Percentiles rank a stretch among this genome's conserved stretches.
phyloP scores from a whole-genome alignment of 2,797 vertebrate genomes.

The Notolepis coatsorum region DNA sequence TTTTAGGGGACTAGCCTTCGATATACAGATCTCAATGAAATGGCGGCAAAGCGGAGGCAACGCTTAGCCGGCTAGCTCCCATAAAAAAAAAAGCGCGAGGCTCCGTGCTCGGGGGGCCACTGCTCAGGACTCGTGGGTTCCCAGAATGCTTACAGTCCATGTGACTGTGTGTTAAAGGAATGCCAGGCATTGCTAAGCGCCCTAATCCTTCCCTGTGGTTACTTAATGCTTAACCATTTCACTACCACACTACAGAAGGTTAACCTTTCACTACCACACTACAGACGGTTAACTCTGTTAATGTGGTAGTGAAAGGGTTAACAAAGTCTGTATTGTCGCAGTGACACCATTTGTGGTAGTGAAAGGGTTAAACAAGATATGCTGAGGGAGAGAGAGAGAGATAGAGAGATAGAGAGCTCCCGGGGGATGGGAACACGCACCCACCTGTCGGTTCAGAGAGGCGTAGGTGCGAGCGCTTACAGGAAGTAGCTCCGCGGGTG shows the following conservation, averaged over 20 bases:
- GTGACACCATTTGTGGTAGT: no score
- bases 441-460: no score
- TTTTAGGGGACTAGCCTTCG: no score
- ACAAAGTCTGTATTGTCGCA: no score
- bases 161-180: slow-evolving; percentile 73
- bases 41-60: no score
- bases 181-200: slow-evolving; percentile 66
- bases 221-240: slow-evolving; percentile 68
- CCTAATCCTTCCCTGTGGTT: slow-evolving; percentile 70
- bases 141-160: slow-evolving; percentile 71
- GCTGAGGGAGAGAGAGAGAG: slow-evolving; percentile 18
- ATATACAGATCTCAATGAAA: neutral
- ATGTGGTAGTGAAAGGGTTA: no score
- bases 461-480: no score
- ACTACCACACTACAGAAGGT: no score
- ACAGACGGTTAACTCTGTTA: no score
- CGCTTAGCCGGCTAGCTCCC: slow-evolving; percentile 25
- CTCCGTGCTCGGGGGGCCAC: no score
- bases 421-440: slow-evolving; percentile 27
- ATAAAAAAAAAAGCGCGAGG: slow-evolving; percentile 51
- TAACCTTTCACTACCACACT: no score
- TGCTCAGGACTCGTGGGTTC: slow-evolving; percentile 50
- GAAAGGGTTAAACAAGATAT: slow-evolving; percentile 62
- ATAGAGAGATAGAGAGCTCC: neutral
- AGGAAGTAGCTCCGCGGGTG: no score